Percentiles rank a stretch among this genome's conserved stretches.
These are phyloP conservation scores for Folsomia candida DNA, from an alignment of 2,888 invertebrate genomes.

Conservation along the genomic window DNA sequence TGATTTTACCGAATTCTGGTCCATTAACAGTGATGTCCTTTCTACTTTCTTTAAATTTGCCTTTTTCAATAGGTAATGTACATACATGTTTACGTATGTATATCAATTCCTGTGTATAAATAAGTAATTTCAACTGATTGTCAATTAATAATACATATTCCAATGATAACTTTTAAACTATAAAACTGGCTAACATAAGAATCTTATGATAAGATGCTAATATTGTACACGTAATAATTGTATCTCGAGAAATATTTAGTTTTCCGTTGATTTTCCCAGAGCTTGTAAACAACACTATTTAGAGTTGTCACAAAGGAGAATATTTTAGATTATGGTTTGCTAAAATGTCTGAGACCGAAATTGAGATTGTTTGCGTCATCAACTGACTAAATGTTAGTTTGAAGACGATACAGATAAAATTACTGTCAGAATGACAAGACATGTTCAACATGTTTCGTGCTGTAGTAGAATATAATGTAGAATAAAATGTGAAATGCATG, in stretches of 20 bases:
- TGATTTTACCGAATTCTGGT: constrained; percentile 31
- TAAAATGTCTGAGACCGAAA: neutral
- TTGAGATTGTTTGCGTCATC: neutral
- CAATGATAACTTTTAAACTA: too few species aligned
- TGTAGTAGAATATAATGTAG: too few species aligned
- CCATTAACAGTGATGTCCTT: constrained; percentile 31
- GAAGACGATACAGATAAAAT: neutral
- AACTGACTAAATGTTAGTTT: neutral
- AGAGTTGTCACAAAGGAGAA: neutral
- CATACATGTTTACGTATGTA: too few species aligned
- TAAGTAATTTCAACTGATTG: too few species aligned
- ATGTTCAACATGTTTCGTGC: too few species aligned
- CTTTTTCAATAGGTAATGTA: neutral
- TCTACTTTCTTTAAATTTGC: neutral
- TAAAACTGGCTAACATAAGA: too few species aligned
- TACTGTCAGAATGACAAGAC: too few species aligned
- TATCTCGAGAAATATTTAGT: neutral
- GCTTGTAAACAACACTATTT: neutral
- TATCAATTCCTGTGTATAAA: too few species aligned
- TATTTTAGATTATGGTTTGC: neutral
- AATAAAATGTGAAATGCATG: too few species aligned
- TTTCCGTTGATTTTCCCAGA: neutral
- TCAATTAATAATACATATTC: too few species aligned
- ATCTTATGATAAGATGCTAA: too few species aligned
- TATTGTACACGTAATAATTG: too few species aligned